Percentiles rank a stretch among this genome's conserved stretches.
These are phyloP conservation scores for Amphipyra tragopoginis DNA, from an alignment of 2,888 invertebrate genomes.

Conservation along the genomic window DNA sequence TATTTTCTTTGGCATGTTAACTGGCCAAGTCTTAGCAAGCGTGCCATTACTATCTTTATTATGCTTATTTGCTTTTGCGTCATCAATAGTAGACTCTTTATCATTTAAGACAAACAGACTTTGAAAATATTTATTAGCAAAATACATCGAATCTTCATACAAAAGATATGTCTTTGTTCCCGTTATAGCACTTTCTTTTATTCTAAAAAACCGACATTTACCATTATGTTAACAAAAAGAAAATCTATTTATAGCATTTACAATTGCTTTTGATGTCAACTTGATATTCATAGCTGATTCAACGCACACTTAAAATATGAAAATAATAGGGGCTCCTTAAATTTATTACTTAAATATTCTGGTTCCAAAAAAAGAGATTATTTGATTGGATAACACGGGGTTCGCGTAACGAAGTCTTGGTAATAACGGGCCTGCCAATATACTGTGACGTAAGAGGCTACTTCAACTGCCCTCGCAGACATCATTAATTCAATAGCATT, in stretches of 20 bases:
- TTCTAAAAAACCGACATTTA: neutral
- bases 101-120: too few relatives aligned
- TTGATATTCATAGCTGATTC: slow-evolving; percentile 50
- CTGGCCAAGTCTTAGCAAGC: too few relatives aligned
- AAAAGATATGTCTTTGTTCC: neutral
- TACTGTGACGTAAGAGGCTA: slow-evolving; percentile 41
- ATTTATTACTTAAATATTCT: slow-evolving; percentile 54
- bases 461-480: slow-evolving; percentile 41
- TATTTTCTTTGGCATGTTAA: too few relatives aligned
- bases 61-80: too few relatives aligned
- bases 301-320: slow-evolving; percentile 44
- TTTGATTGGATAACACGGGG: slow-evolving; percentile 54
- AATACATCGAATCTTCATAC: too few relatives aligned
- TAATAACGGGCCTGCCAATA: slow-evolving; percentile 40
- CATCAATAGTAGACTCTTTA: too few relatives aligned
- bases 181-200: neutral
- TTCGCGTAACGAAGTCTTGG: slow-evolving; percentile 46
- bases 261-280: slow-evolving; percentile 34
- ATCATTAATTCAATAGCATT: slow-evolving; percentile 68
- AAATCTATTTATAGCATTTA: slow-evolving; percentile 17
- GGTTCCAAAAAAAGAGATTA: slow-evolving; percentile 34
- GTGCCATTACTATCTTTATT: too few relatives aligned
- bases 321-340: slow-evolving; percentile 45
- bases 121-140: too few relatives aligned
- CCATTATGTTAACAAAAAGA: neutral